phyloP scores from a whole-genome alignment of 2,797 vertebrate genomes.

The Sternarchorhynchus goeldii region DNA sequence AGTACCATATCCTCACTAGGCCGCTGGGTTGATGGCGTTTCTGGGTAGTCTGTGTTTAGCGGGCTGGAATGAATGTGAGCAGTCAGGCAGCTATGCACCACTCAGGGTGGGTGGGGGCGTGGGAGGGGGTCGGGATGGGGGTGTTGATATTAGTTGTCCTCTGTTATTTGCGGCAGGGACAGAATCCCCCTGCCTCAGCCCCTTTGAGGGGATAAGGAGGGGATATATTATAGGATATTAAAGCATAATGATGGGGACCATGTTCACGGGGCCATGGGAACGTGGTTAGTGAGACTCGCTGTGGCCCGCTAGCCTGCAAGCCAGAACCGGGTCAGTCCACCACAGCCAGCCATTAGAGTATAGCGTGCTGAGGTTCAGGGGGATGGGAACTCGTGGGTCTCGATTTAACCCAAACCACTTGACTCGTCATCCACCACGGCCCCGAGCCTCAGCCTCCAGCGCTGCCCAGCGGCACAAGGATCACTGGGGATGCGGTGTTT shows the following conservation, averaged over 20 bases:
- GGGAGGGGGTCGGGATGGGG: too few species aligned
- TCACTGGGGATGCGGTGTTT: slow-evolving; percentile 40
- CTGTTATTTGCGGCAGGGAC: slow-evolving; percentile 75
- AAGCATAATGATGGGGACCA: slow-evolving; percentile 78
- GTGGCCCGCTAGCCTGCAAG: slow-evolving; percentile 67
- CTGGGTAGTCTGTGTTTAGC: slow-evolving; percentile 71
- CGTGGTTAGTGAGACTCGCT: slow-evolving; percentile 72
- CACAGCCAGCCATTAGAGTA: slow-evolving; percentile 74
- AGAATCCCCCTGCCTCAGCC: slow-evolving; percentile 67
- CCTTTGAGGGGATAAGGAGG: slow-evolving; percentile 53
- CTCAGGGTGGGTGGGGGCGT: slow-evolving; percentile 55
- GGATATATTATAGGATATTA: slow-evolving; percentile 81
- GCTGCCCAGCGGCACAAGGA: slow-evolving; percentile 57
- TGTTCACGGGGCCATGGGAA: slow-evolving; percentile 74
- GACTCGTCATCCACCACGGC: slow-evolving; percentile 50
- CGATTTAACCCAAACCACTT: slow-evolving; percentile 67
- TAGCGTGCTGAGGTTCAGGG: slow-evolving; percentile 42
- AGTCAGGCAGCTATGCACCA: slow-evolving; percentile 70
- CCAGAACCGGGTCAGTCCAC: slow-evolving; percentile 73
- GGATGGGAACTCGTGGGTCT: slow-evolving; percentile 54
- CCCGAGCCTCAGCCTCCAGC: slow-evolving; percentile 40
- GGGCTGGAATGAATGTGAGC: slow-evolving; percentile 71
- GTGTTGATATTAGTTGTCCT: slow-evolving; percentile 75
- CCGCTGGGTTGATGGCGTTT: slow-evolving; percentile 70
- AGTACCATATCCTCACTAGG: slow-evolving; percentile 34